Evolutionary conservation across 1,140 invertebrate species (phyloP), one percentile per base, ranked within the genome.

Genomic region (Formica exsecta): DNA sequence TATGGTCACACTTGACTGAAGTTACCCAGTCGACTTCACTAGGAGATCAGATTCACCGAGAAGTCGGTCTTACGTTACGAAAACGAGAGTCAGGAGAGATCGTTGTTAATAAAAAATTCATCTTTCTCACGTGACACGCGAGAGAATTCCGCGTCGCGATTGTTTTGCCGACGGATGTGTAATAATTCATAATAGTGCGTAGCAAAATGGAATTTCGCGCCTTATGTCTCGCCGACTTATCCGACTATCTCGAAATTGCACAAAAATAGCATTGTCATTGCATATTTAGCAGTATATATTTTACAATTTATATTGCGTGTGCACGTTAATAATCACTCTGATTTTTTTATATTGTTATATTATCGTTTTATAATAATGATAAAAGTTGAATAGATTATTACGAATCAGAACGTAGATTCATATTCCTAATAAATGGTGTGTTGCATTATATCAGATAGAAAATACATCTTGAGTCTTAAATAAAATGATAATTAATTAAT

Each of bases 1-100:
- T 32, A 32, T 92, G 92, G 92, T 94, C 92, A 94, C 93, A 93
- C 93, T 94, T 93, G 93, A 94, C 93, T 94, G 92, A 93, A 93
- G 93, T 93, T 94, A 93, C 90, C 91, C 91, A 92, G 89, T 92
- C 92, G 91, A 91, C 80, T 73, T 81, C 91, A 93, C 85, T 88
- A 94, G 93, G 93, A 89, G 88, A 91, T 85, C 86, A 94, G 92
- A 88, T 73, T 86, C 29, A 54, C 57, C 61, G 65, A 66, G 84
- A 89, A 91, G 87, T 84, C 62, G 84, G 25, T 29, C 25, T 85
- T 76, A 81, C 77, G 64, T 89, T 83, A 38, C 59, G 57, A 68
- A 87, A 89, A 71, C 73, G 79, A 84, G 89, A 61, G 77, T 75
- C 41, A 65, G 59, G 36, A 4, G 68, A 71, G 22, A 85, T 85